These are phyloP conservation scores for Xiphias gladius DNA, from an alignment of 2,113 vertebrate genomes.

Conservation along the genomic window DNA sequence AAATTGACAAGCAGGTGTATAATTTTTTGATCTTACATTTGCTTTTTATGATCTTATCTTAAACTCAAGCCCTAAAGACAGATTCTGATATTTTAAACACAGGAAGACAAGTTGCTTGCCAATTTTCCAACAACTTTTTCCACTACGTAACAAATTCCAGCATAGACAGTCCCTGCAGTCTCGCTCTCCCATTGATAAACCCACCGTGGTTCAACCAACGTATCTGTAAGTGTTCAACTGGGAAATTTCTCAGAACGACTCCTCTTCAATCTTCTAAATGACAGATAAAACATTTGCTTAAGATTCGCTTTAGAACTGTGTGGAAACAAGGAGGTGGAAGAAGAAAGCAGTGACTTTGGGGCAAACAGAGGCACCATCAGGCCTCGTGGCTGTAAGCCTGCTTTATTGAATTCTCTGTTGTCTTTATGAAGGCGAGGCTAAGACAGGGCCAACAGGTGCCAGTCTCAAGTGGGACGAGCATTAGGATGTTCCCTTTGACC, in stretches of 20 bases:
- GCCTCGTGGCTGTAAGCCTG: conserved; percentile 72
- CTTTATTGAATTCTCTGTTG: conserved; percentile 83
- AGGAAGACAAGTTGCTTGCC: conserved; percentile 24
- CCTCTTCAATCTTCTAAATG: neutral
- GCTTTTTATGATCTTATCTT: conserved; percentile 41
- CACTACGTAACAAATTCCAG: conserved; percentile 35
- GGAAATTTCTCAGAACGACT: neutral
- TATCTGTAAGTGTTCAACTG: neutral
- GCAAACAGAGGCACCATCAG: conserved; percentile 40
- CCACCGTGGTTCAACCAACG: neutral
- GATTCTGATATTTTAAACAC: conserved; percentile 28
- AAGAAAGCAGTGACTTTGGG: neutral
- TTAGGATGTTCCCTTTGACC: conserved; percentile 81
- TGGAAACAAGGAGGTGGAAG: neutral
- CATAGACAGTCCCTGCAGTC: conserved; percentile 9
- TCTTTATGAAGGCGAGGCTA: conserved; percentile 71
- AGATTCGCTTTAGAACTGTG: neutral
- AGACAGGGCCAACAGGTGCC: conserved; percentile 78
- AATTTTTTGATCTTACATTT: conserved; percentile 34
- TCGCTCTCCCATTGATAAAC: conserved; percentile 4
- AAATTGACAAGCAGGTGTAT: conserved; percentile 24
- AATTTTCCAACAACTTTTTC: conserved; percentile 44
- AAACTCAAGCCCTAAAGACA: conserved; percentile 40
- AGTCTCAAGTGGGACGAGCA: conserved; percentile 64
- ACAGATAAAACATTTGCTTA: neutral